Evolutionary conservation across 2,797 vertebrate genomes (phyloP).

Genomic region (Sternarchorhynchus goeldii): DNA sequence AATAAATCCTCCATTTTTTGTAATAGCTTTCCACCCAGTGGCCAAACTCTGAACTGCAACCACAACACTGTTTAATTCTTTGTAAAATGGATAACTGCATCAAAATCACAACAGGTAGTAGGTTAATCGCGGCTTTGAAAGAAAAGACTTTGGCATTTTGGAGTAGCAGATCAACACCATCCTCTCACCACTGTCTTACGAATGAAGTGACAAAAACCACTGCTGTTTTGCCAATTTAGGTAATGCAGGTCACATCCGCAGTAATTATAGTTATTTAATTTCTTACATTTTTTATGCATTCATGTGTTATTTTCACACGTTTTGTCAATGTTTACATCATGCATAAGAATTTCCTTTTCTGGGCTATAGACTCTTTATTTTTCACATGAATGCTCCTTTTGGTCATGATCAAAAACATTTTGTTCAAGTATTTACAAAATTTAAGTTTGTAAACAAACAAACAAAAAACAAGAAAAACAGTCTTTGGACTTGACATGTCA

Average conservation of each 20-base stretch:
- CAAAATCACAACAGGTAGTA: not conserved
- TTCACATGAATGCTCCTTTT: conserved; percentile 70
- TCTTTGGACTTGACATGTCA: conserved; percentile 72
- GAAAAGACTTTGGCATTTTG: not conserved
- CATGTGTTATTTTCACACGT: not conserved
- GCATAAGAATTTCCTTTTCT: not conserved
- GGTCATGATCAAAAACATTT: conserved; percentile 69
- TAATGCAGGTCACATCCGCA: not conserved
- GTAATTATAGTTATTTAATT: no score
- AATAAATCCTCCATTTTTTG: conserved; percentile 25
- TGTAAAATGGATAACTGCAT: not conserved
- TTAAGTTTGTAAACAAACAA: conserved; percentile 59
- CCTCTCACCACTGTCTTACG: not conserved
- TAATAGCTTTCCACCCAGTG: conserved; percentile 50
- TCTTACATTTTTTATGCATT: no score
- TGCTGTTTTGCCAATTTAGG: not conserved
- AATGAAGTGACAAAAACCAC: not conserved
- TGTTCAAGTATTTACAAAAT: conserved; percentile 75
- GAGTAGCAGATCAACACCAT: no score
- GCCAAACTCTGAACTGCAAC: conserved; percentile 35
- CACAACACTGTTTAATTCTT: not conserved
- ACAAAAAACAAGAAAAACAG: conserved; percentile 64
- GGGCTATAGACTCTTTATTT: conserved; percentile 68
- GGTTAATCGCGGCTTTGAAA: not conserved
- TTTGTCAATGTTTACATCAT: not conserved